These are phyloP conservation scores for Xenentodon cancila DNA, from an alignment of 2,797 vertebrate genomes.

Conservation along the genomic window DNA sequence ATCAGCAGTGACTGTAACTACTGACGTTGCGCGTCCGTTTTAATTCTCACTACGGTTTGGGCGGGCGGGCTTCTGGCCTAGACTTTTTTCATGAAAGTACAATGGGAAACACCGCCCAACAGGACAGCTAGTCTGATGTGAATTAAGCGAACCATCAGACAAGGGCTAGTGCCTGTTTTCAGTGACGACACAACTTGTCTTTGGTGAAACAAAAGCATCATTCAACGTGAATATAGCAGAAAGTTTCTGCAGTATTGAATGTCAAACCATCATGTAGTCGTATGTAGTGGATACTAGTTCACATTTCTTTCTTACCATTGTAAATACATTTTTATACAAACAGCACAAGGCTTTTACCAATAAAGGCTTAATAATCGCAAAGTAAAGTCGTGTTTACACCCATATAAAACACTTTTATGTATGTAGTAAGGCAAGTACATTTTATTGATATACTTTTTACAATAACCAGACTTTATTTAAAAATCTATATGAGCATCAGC, in stretches of 20 bases:
- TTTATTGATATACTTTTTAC: too few relatives aligned
- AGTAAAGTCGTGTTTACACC: too few relatives aligned
- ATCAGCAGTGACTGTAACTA: slow-evolving; percentile 54
- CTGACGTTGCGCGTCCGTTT: slow-evolving; percentile 23
- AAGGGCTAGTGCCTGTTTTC: slow-evolving; percentile 16
- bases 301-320: neutral
- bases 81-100: neutral
- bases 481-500: too few relatives aligned
- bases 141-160: slow-evolving; percentile 23
- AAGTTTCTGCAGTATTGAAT: neutral
- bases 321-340: too few relatives aligned
- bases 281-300: neutral
- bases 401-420: too few relatives aligned
- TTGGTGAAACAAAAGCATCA: neutral
- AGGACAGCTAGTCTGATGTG: fast-evolving
- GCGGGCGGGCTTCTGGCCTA: slow-evolving; percentile 2
- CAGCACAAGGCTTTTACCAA: too few relatives aligned
- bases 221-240: neutral
- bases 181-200: too few relatives aligned
- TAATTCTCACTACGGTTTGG: fast-evolving
- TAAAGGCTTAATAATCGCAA: too few relatives aligned
- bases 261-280: neutral
- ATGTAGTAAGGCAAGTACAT: too few relatives aligned
- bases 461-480: too few relatives aligned
- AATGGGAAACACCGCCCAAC: neutral